These are phyloP conservation scores for Lasioglossum malachurum DNA, from an alignment of 2,888 invertebrate species.

Conservation along the genomic window DNA sequence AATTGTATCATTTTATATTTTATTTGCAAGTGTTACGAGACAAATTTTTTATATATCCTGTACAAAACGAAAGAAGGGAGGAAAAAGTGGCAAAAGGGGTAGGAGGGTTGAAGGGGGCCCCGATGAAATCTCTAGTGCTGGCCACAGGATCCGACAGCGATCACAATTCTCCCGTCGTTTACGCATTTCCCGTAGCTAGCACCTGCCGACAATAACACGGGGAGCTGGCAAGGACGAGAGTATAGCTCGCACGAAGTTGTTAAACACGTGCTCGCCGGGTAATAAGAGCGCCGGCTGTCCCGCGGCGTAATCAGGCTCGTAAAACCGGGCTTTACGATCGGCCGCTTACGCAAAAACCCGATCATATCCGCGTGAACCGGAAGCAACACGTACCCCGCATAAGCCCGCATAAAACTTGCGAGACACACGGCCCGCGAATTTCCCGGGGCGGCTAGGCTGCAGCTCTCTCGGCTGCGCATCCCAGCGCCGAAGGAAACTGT, in stretches of 20 bases:
- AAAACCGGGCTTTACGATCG: conserved; percentile 67
- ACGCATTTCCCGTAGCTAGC: background rate
- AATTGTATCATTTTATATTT: no score
- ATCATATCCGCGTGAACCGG: conserved; percentile 63
- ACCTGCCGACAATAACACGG: background rate
- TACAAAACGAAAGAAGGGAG: no score
- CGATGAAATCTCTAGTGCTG: background rate
- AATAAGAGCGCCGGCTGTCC: conserved; percentile 30
- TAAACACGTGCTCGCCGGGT: conserved; percentile 18
- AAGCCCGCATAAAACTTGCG: conserved; percentile 26
- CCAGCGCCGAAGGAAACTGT: conserved; percentile 8
- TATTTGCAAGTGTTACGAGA: no score
- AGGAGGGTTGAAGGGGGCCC: background rate
- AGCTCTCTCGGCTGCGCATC: background rate
- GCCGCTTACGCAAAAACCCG: conserved; percentile 67
- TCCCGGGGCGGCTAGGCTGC: background rate
- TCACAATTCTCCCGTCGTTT: background rate
- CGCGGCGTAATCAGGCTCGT: conserved; percentile 67
- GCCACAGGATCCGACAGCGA: background rate
- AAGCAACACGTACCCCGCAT: conserved; percentile 34
- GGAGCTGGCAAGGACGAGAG: conserved; percentile 4
- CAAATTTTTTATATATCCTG: no score
- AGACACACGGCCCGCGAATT: conserved; percentile 20
- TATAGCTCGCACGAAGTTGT: conserved; percentile 9
- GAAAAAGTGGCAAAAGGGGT: background rate